These are phyloP conservation scores for Drosophila kambysellisi DNA, from an alignment of 2,888 invertebrate species.

Conservation along the genomic window DNA sequence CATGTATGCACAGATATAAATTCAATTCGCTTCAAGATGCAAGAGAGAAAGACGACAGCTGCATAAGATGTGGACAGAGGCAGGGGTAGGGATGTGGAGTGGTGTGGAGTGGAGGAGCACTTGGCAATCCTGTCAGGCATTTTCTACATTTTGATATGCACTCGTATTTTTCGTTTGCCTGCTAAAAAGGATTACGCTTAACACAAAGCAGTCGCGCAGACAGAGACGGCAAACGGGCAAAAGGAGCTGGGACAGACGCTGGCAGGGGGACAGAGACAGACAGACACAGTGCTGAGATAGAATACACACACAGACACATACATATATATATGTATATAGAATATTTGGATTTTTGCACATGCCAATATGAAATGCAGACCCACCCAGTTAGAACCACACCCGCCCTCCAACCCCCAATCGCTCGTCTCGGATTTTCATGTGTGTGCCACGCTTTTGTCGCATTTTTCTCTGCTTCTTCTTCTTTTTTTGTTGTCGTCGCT, in stretches of 20 bases:
- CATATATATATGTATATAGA: slow-evolving; percentile 7
- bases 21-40: slow-evolving; percentile 74
- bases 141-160: slow-evolving; percentile 76
- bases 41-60: slow-evolving; percentile 68
- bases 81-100: no score
- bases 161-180: slow-evolving; percentile 63
- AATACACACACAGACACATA: slow-evolving; percentile 21
- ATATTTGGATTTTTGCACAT: slow-evolving; percentile 80
- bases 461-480: slow-evolving; percentile 41
- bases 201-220: slow-evolving; percentile 69
- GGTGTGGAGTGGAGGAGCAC: slow-evolving; percentile 4
- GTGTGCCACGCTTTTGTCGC: slow-evolving; percentile 71
- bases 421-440: slow-evolving; percentile 57
- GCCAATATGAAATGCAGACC: slow-evolving; percentile 71
- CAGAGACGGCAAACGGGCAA: slow-evolving; percentile 40
- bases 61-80: slow-evolving; percentile 1
- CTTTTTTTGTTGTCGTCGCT: slow-evolving; percentile 35
- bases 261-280: slow-evolving; percentile 4
- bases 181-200: slow-evolving; percentile 79
- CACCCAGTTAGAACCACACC: slow-evolving; percentile 43
- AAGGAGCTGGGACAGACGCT: slow-evolving; percentile 13
- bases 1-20: slow-evolving; percentile 65
- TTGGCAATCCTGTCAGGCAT: slow-evolving; percentile 77
- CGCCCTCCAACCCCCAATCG: slow-evolving; percentile 16
- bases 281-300: slow-evolving; percentile 11